These are phyloP conservation scores for Sitobion miscanthi DNA, from an alignment of 1,140 invertebrate species.

Conservation along the genomic window DNA sequence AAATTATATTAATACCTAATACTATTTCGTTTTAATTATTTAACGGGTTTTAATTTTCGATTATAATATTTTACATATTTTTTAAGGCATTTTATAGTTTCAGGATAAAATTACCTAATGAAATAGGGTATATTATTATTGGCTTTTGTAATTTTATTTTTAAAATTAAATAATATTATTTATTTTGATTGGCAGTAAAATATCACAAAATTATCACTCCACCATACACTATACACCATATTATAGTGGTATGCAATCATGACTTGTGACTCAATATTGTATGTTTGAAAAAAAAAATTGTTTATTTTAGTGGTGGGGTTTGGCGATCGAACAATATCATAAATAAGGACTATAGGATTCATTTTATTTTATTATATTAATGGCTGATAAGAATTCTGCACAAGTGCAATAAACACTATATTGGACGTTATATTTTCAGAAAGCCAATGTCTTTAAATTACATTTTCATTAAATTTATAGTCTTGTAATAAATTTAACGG, in stretches of 20 bases:
- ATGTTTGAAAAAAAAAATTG: not conserved
- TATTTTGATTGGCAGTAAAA: not conserved
- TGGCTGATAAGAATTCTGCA: not conserved
- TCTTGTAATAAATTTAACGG: too few relatives aligned
- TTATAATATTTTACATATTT: not conserved
- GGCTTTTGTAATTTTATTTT: too few relatives aligned
- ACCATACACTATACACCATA: not conserved
- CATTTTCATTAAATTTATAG: too few relatives aligned
- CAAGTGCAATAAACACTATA: too few relatives aligned
- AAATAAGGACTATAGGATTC: not conserved
- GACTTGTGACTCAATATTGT: not conserved
- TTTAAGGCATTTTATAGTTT: not conserved
- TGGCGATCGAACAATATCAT: not conserved
- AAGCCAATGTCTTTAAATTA: too few relatives aligned
- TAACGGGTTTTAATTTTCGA: too few relatives aligned
- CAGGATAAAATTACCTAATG: too few relatives aligned
- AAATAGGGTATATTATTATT: too few relatives aligned
- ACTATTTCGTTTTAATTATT: too few relatives aligned
- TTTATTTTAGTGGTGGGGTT: not conserved
- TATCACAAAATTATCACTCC: not conserved
- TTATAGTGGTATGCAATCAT: not conserved
- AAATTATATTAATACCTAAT: too few relatives aligned
- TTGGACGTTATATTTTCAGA: too few relatives aligned
- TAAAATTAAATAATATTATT: too few relatives aligned
- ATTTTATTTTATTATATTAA: not conserved